Conservation (phyloP, 2,888 invertebrate species). For the Sinelater perroti region DNA sequence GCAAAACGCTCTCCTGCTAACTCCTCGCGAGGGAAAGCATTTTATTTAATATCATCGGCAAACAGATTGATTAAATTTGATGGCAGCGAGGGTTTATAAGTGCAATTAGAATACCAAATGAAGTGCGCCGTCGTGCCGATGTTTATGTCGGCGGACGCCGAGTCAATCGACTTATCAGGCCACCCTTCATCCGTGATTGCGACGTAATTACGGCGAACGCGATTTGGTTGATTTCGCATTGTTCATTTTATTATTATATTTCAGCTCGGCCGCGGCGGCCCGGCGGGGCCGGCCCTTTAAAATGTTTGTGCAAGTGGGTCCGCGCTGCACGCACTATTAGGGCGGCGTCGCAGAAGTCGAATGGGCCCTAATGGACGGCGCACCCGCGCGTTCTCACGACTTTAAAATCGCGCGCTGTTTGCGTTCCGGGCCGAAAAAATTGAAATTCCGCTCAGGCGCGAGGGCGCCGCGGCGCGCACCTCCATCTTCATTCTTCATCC, state of each 20-base stretch:
- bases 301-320: conserved; percentile 33
- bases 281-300: no score
- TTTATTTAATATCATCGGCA: conserved; percentile 43
- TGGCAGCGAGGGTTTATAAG: conserved; percentile 34
- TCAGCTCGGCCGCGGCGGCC: conserved; percentile 36
- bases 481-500: conserved; percentile 50
- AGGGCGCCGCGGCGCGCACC: conserved; percentile 38
- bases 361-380: conserved; percentile 46
- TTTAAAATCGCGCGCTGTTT: conserved; percentile 1
- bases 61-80: conserved; percentile 41
- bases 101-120: conserved; percentile 45
- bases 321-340: conserved; percentile 20
- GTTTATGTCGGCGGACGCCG: conserved; percentile 1
- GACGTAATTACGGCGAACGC: conserved; percentile 45
- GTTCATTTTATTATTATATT: conserved; percentile 46
- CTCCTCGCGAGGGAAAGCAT: conserved; percentile 32
- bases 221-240: conserved; percentile 50
- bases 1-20: no score
- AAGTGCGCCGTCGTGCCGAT: conserved; percentile 1
- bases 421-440: conserved; percentile 1
- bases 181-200: conserved; percentile 38
- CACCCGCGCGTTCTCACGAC: conserved; percentile 33
- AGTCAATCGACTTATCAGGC: conserved; percentile 37
- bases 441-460: conserved; percentile 20
- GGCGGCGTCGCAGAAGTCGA: conserved; percentile 35